A percentile compares a stretch with the other conserved stretches of the same genome.
Evolutionary conservation across 2,888 invertebrate genomes (phyloP).

Genomic region (Chrysodeixis includens): DNA sequence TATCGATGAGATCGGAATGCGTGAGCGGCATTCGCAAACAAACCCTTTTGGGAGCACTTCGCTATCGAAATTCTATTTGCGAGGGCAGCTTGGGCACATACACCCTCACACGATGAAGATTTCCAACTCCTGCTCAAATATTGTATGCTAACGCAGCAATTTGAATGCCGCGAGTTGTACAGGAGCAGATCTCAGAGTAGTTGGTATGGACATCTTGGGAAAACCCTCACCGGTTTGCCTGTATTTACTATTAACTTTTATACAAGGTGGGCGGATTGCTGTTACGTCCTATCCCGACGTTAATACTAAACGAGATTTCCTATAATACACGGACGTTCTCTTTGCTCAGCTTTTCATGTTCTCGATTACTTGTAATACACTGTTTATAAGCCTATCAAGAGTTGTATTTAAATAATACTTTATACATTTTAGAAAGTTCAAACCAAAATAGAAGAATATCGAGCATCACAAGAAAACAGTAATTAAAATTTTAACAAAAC

Average conservation of each 20-base stretch:
- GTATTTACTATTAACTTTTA: conserved; percentile 64
- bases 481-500: conserved; percentile 23
- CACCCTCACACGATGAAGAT: conserved; percentile 65
- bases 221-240: conserved; percentile 59
- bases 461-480: conserved; percentile 8
- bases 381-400: conserved; percentile 26
- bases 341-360: conserved; percentile 23
- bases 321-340: conserved; percentile 29
- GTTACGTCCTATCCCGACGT: conserved; percentile 45
- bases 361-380: conserved; percentile 25
- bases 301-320: conserved; percentile 62
- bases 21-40: conserved; percentile 68
- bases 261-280: conserved; percentile 61
- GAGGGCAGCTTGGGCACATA: conserved; percentile 60
- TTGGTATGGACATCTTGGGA: conserved; percentile 68
- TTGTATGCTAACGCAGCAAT: conserved; percentile 76
- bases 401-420: conserved; percentile 20
- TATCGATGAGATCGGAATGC: conserved; percentile 67
- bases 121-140: conserved; percentile 65
- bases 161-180: conserved; percentile 69
- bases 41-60: conserved; percentile 70
- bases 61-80: conserved; percentile 78
- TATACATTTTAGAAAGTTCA: conserved; percentile 3
- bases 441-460: not conserved
- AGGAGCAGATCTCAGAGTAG: conserved; percentile 60